These are phyloP conservation scores for Gymnothorax javanicus DNA, from an alignment of 2,797 vertebrate species.

Conservation along the genomic window DNA sequence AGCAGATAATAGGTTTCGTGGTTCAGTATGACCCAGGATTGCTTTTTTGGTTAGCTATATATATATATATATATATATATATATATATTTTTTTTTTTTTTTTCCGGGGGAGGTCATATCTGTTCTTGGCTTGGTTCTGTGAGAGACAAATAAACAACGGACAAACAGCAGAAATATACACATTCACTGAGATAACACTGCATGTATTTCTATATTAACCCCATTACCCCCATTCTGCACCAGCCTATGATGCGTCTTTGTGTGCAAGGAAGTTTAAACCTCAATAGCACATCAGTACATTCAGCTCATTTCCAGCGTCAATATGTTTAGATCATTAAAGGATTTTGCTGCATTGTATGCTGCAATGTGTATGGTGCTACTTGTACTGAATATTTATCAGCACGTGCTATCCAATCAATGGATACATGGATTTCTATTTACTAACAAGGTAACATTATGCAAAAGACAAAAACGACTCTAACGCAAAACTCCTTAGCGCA, in stretches of 20 bases:
- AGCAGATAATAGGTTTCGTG: constrained; percentile 9
- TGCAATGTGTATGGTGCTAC: constrained; percentile 37
- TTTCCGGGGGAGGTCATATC: not conserved
- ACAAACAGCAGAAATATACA: not conserved
- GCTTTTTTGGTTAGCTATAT: constrained; percentile 6
- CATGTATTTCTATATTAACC: not conserved
- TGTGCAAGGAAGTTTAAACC: constrained; percentile 5
- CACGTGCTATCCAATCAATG: not conserved
- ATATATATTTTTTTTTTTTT: too few relatives aligned
- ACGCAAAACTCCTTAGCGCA: too few relatives aligned
- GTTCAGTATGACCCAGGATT: not conserved
- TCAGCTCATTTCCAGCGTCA: constrained; percentile 45
- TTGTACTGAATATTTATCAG: constrained; percentile 51
- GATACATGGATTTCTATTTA: not conserved
- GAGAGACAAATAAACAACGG: not conserved
- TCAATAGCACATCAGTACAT: constrained; percentile 30
- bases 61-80: too few relatives aligned
- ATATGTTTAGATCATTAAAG: constrained; percentile 48
- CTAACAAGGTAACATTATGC: not conserved
- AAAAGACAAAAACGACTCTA: not conserved
- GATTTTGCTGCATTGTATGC: constrained; percentile 25
- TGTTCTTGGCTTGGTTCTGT: not conserved
- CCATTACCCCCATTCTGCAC: not conserved
- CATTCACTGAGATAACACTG: not conserved
- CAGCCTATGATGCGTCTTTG: not conserved